Evolutionary conservation across 92 coral and sea anemone species (phyloP).

Genomic region (Muricea muricata): DNA sequence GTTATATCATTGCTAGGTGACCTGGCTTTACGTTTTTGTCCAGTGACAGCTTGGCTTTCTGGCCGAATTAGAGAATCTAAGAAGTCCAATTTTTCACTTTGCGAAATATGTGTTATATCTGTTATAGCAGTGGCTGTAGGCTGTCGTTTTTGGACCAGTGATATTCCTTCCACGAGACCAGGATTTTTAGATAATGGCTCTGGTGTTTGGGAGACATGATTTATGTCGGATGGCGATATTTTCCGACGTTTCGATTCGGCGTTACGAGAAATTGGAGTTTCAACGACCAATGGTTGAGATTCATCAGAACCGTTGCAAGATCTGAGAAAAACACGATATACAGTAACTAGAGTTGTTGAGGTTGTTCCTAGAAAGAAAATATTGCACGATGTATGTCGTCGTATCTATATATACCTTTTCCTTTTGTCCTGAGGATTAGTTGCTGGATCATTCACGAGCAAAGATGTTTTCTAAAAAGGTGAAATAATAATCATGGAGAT

Average conservation of each 20-base stretch:
- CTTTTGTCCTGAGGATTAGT: not conserved
- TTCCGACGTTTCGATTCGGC: conserved; percentile 12
- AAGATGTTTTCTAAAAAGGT: conserved; percentile 33
- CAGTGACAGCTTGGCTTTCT: not conserved
- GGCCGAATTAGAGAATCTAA: not conserved
- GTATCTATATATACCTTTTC: conserved; percentile 3
- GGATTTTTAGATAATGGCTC: not conserved
- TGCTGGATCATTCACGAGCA: not conserved
- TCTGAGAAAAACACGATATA: not conserved
- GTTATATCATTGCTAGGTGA: not conserved
- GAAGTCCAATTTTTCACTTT: not conserved
- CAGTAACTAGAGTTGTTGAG: not conserved
- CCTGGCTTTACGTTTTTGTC: not conserved
- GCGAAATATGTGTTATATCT: conserved; percentile 10
- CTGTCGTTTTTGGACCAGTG: not conserved
- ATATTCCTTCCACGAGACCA: not conserved
- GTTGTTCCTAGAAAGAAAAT: not conserved
- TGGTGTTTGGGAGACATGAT: not conserved
- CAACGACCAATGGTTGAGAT: not conserved
- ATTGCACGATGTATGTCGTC: too few species aligned
- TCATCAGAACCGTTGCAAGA: conserved; percentile 19
- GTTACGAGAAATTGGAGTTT: not conserved
- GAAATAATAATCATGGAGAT: too few species aligned
- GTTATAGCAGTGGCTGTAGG: not conserved
- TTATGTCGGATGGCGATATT: not conserved